Evolutionary conservation across 2,888 invertebrate genomes (phyloP).

Genomic region (Galerucella calmariensis): DNA sequence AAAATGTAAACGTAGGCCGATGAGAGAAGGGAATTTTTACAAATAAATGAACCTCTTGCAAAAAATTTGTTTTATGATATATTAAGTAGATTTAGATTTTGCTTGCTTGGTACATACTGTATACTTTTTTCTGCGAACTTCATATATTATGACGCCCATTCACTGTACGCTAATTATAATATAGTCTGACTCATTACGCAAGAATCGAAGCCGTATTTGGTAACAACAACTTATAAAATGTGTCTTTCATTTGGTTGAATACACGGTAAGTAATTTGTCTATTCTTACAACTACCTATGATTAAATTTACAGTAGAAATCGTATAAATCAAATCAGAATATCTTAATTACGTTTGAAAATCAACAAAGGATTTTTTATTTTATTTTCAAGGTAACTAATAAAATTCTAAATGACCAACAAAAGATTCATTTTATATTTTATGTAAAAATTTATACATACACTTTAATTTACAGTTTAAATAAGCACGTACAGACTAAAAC

Average conservation of each 20-base stretch:
- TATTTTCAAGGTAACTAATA: not conserved
- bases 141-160: not conserved
- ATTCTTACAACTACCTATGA: not conserved
- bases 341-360: not conserved
- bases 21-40: too few relatives aligned
- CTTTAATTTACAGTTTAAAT: too few relatives aligned
- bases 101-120: too few relatives aligned
- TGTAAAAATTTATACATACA: not conserved
- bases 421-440: not conserved
- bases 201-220: slow-evolving; percentile 26
- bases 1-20: too few relatives aligned
- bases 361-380: not conserved
- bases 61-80: too few relatives aligned
- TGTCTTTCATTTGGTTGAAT: slow-evolving; percentile 15
- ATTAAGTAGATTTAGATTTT: too few relatives aligned
- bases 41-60: too few relatives aligned
- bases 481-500: too few relatives aligned
- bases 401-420: not conserved
- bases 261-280: slow-evolving; percentile 5
- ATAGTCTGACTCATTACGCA: slow-evolving; percentile 24
- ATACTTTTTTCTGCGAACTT: too few relatives aligned
- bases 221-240: slow-evolving; percentile 25
- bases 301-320: not conserved
- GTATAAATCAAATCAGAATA: not conserved
- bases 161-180: not conserved